Evolutionary conservation across 2,113 vertebrate genomes (phyloP).

Genomic region (Grammatotria lemairii): DNA sequence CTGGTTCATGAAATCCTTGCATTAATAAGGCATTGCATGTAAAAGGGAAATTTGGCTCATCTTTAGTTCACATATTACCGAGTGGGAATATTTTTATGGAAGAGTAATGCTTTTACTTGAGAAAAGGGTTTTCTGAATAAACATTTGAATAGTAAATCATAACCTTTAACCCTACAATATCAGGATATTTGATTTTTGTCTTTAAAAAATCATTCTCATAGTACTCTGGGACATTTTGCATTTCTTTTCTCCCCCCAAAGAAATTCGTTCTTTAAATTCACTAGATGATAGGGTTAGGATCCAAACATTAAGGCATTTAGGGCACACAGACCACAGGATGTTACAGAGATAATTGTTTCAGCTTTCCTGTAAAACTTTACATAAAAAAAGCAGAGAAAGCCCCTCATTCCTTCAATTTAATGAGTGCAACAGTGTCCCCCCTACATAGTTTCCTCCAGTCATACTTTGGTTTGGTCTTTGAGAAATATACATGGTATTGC

Average conservation of each 20-base stretch:
- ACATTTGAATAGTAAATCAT: neutral
- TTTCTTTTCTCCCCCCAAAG: neutral
- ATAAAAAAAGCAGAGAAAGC: neutral
- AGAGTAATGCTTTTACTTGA: neutral
- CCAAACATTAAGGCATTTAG: neutral
- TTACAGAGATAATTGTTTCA: neutral
- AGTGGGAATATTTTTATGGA: neutral
- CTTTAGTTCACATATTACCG: neutral
- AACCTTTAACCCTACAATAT: neutral
- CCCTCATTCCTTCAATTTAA: neutral
- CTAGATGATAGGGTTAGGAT: neutral
- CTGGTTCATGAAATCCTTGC: constrained; percentile 49
- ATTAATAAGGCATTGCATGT: neutral
- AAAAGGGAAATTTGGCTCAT: neutral
- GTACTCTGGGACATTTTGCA: neutral
- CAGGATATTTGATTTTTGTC: neutral
- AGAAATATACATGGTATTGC: neutral
- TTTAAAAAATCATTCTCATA: neutral
- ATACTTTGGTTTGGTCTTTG: neutral
- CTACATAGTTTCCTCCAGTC: neutral
- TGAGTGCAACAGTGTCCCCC: neutral
- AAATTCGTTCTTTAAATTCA: neutral
- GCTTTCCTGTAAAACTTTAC: neutral
- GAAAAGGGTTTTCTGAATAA: neutral
- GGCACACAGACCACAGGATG: neutral